Percentiles rank a stretch among this genome's conserved stretches.
Evolutionary conservation across 2,888 invertebrate species (phyloP).

Genomic region (Perdita meconis): DNA sequence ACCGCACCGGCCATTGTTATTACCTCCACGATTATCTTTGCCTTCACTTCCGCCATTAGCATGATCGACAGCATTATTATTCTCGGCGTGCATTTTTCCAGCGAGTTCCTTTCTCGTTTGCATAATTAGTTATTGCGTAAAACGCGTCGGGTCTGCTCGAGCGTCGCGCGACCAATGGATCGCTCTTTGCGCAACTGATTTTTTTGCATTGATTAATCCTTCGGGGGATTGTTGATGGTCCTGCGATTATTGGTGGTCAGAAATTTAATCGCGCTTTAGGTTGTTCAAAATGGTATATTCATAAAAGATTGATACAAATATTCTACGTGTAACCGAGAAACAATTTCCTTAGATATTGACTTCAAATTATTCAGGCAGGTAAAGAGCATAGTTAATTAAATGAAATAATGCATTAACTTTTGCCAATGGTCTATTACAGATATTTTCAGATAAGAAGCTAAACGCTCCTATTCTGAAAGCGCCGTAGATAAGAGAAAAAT

Average conservation of each 20-base stretch:
- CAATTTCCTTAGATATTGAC: no score
- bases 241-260: neutral
- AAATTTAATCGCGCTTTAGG: neutral
- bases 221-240: neutral
- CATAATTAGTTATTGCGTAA: constrained; percentile 71
- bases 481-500: constrained; percentile 10
- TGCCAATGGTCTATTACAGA: no score
- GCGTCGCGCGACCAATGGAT: constrained; percentile 38
- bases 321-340: no score
- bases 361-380: no score
- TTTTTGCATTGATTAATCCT: constrained; percentile 5
- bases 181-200: constrained; percentile 41
- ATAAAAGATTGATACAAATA: no score
- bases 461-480: no score
- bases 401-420: no score
- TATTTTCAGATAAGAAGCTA: no score
- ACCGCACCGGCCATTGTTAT: constrained; percentile 64
- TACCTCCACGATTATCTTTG: constrained; percentile 66
- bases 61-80: constrained; percentile 70
- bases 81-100: constrained; percentile 66
- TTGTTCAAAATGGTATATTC: no score
- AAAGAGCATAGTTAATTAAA: no score
- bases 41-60: constrained; percentile 68
- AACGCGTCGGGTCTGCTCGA: constrained; percentile 48
- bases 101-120: constrained; percentile 64